A percentile compares a stretch with the other conserved stretches of the same genome.
phyloP scores from a whole-genome alignment of 1,140 invertebrate species.

The Pentalonia nigronervosa region DNA sequence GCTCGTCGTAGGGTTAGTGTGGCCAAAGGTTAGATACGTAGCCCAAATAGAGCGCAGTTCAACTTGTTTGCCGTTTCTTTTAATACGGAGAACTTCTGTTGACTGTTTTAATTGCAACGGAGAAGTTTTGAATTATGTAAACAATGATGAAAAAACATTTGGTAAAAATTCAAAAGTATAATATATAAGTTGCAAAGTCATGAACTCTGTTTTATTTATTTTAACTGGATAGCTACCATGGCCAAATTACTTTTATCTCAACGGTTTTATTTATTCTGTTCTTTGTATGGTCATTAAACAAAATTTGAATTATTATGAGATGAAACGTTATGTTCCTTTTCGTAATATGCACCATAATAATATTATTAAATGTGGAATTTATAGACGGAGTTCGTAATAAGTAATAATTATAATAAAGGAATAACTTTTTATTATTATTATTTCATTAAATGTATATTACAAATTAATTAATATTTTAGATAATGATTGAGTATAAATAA shows the following conservation, averaged over 20 bases:
- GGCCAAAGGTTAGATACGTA: constrained; percentile 12
- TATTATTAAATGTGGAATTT: neutral
- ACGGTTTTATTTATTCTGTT: neutral
- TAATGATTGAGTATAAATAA: neutral
- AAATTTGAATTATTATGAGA: neutral
- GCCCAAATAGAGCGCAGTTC: neutral
- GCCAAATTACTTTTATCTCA: constrained; percentile 13
- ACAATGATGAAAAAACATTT: constrained; percentile 11
- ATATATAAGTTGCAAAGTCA: constrained; percentile 14
- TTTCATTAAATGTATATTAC: neutral
- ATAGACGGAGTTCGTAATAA: neutral
- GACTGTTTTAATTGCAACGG: constrained; percentile 21
- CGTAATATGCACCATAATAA: neutral
- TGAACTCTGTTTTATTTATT: constrained; percentile 18
- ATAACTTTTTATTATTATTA: neutral
- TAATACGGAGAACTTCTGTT: constrained; percentile 3
- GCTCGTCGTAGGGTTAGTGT: neutral
- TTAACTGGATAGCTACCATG: neutral
- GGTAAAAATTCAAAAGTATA: constrained; percentile 18
- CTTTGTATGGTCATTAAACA: neutral
- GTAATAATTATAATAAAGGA: neutral
- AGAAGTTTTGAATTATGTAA: constrained; percentile 38
- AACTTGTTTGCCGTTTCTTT: constrained; percentile 18
- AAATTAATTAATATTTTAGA: neutral
- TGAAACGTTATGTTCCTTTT: constrained; percentile 1